These are phyloP conservation scores for Amphimedon queenslandica DNA, from an alignment of 37 sponge, comb jelly and placozoan species.

Conservation along the genomic window DNA sequence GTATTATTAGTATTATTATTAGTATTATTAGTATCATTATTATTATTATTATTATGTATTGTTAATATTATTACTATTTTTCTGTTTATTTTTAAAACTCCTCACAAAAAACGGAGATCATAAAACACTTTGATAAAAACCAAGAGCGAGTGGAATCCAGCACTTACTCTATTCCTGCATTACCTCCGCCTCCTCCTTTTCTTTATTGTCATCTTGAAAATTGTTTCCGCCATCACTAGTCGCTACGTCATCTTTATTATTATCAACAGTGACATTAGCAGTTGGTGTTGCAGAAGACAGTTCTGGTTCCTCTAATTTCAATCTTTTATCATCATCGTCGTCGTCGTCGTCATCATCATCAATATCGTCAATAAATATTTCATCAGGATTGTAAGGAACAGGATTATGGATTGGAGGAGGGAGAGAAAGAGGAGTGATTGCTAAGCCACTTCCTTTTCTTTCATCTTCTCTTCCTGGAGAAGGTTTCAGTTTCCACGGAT, in stretches of 20 bases:
- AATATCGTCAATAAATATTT: slow-evolving; percentile 7
- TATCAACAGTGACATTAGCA: slow-evolving; percentile 16
- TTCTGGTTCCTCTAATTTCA: too few species aligned
- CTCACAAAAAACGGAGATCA: too few species aligned
- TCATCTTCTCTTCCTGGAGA: background rate
- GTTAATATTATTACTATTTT: too few species aligned
- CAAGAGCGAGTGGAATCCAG: too few species aligned
- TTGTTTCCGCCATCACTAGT: background rate
- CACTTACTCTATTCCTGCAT: too few species aligned
- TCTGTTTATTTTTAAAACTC: too few species aligned
- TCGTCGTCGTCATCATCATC: background rate
- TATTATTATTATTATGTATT: too few species aligned
- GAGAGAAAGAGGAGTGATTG: background rate
- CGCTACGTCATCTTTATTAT: slow-evolving; percentile 6
- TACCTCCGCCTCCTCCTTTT: background rate
- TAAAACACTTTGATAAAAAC: too few species aligned
- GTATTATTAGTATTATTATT: too few species aligned
- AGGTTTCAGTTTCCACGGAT: slow-evolving; percentile 40
- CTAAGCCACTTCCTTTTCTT: background rate
- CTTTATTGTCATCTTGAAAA: background rate
- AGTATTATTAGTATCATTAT: too few species aligned
- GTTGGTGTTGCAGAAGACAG: background rate
- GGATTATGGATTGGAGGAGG: too few species aligned
- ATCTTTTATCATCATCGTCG: background rate
- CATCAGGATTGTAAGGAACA: slow-evolving; percentile 14